Evolutionary conservation across 1,140 invertebrate species (phyloP).

Genomic region (Tyrophagus putrescentiae): DNA sequence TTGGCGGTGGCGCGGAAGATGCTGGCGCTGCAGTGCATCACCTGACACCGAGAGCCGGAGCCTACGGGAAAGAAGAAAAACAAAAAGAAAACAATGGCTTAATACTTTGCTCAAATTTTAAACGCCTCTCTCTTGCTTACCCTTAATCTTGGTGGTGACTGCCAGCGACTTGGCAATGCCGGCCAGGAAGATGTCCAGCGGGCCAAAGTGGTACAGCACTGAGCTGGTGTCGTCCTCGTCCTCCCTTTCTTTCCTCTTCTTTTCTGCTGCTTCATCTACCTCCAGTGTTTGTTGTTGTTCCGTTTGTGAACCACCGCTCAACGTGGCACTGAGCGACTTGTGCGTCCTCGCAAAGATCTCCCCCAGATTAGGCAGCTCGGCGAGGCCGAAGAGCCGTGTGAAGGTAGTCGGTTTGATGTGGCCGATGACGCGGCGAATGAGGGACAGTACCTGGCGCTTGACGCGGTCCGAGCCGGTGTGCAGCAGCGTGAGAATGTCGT

Average conservation of each 20-base stretch:
- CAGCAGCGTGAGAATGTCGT: slow-evolving; percentile 66
- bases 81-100: background rate
- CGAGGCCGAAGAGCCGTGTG: slow-evolving; percentile 46
- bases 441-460: slow-evolving; percentile 69
- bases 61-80: too few species aligned
- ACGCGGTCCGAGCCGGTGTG: slow-evolving; percentile 87
- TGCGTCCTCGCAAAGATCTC: slow-evolving; percentile 42
- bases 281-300: too few species aligned
- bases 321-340: too few species aligned
- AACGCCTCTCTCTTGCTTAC: too few species aligned
- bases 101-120: slow-evolving; percentile 5
- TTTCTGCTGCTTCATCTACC: too few species aligned
- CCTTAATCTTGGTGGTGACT: slow-evolving; percentile 71
- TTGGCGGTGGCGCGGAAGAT: slow-evolving; percentile 20
- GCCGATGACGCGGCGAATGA: slow-evolving; percentile 63
- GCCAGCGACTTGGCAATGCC: slow-evolving; percentile 70
- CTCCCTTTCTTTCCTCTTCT: slow-evolving; percentile 23
- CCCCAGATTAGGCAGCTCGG: slow-evolving; percentile 47
- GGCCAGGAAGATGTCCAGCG: slow-evolving; percentile 69
- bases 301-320: too few species aligned
- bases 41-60: background rate
- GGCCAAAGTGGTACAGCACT: slow-evolving; percentile 45
- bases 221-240: slow-evolving; percentile 36
- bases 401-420: slow-evolving; percentile 50
- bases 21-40: background rate